These are phyloP conservation scores for Lagocephalus sceleratus DNA, from an alignment of 2,797 vertebrate genomes.

Conservation along the genomic window DNA sequence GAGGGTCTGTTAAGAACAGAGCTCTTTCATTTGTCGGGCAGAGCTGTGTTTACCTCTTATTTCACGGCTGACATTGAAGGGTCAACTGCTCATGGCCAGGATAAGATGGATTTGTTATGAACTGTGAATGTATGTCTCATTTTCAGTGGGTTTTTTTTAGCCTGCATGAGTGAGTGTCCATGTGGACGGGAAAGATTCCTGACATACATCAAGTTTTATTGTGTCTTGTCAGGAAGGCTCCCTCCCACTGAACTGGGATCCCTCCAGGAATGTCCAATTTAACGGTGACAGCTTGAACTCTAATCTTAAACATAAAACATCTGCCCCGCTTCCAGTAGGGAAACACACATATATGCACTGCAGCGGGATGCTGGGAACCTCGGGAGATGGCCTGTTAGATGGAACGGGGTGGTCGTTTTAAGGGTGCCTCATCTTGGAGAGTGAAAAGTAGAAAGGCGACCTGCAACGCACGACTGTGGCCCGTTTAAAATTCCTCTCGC, in stretches of 20 bases:
- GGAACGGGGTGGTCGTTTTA: constrained; percentile 9
- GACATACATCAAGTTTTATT: constrained; percentile 10
- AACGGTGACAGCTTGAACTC: constrained; percentile 17
- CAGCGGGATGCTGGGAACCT: constrained; percentile 57
- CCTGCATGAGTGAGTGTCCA: neutral
- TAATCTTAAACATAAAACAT: constrained; percentile 15
- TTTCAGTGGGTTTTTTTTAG: too few species aligned
- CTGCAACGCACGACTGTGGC: neutral
- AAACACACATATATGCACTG: constrained; percentile 46
- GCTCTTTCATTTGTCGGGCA: too few species aligned
- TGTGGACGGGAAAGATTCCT: constrained; percentile 14
- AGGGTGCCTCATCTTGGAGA: too few species aligned
- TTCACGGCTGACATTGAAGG: too few species aligned
- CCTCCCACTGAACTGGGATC: constrained; percentile 18
- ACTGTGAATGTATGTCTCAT: too few species aligned
- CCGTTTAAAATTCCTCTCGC: constrained; percentile 3
- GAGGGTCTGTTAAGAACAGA: too few species aligned
- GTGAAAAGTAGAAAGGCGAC: too few species aligned
- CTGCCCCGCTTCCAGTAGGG: constrained; percentile 19
- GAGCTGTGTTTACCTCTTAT: too few species aligned
- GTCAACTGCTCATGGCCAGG: too few species aligned
- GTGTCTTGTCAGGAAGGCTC: constrained; percentile 1
- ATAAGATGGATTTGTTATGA: too few species aligned
- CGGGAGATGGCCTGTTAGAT: constrained; percentile 32
- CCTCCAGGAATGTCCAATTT: constrained; percentile 29